Evolutionary conservation across 37 sponge, comb jelly and placozoan genomes (phyloP).

Genomic region (Amphimedon queenslandica): DNA sequence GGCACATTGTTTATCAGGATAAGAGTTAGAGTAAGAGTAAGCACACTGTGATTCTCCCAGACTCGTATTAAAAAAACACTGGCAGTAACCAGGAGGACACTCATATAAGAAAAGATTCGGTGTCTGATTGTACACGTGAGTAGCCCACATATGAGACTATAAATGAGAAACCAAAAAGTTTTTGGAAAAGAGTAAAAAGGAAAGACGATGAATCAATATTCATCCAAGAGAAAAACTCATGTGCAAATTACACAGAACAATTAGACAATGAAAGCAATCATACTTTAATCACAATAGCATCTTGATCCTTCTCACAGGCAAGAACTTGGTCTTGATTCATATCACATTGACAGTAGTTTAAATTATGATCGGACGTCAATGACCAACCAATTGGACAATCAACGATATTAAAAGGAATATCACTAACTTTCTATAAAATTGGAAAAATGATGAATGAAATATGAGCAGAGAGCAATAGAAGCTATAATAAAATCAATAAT

Average conservation of each 20-base stretch:
- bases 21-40: not conserved
- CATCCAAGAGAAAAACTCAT: not conserved
- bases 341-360: slow-evolving; percentile 34
- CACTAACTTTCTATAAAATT: too few relatives aligned
- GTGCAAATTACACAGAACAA: not conserved
- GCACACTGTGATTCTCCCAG: not conserved
- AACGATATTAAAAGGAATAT: too few relatives aligned
- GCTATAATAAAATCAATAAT: too few relatives aligned
- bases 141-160: not conserved
- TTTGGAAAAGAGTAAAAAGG: not conserved
- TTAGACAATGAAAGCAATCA: not conserved
- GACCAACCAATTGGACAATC: too few relatives aligned
- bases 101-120: not conserved
- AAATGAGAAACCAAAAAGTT: not conserved
- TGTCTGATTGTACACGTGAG: not conserved
- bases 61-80: slow-evolving; percentile 1
- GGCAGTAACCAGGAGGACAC: slow-evolving; percentile 40
- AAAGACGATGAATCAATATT: not conserved
- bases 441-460: too few relatives aligned
- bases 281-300: slow-evolving; percentile 28
- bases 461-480: too few relatives aligned
- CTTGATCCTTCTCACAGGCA: slow-evolving; percentile 44
- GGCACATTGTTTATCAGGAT: slow-evolving; percentile 16
- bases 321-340: slow-evolving; percentile 4
- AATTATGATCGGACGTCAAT: too few relatives aligned